A percentile compares a stretch with the other conserved stretches of the same genome.
Evolutionary conservation across 2,113 vertebrate genomes (phyloP).

Genomic region (Cyprinus carpio): DNA sequence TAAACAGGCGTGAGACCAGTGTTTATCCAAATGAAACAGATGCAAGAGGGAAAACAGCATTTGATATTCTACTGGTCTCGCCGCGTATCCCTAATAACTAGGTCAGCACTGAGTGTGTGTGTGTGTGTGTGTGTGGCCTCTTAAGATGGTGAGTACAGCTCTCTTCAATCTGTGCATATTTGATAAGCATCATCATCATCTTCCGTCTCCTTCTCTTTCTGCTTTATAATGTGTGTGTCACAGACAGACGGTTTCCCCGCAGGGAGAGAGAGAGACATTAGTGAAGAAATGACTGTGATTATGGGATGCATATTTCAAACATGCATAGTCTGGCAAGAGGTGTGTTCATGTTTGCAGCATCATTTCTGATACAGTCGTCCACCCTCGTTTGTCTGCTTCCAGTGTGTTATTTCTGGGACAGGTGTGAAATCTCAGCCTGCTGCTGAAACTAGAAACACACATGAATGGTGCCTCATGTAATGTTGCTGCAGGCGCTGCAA

Average conservation of each 20-base stretch:
- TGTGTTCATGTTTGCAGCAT: too few relatives aligned
- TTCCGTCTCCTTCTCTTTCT: not conserved
- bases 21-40: not conserved
- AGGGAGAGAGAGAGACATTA: not conserved
- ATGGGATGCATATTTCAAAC: not conserved
- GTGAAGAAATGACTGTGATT: not conserved
- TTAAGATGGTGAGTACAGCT: not conserved
- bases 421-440: not conserved
- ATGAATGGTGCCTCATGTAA: too few relatives aligned
- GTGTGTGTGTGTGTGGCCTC: conserved; percentile 9
- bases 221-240: conserved; percentile 12
- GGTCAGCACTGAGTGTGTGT: conserved; percentile 16
- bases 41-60: not conserved
- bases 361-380: too few relatives aligned
- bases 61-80: conserved; percentile 8
- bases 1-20: not conserved
- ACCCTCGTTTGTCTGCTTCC: not conserved
- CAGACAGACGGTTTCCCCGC: conserved; percentile 8
- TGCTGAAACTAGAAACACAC: not conserved
- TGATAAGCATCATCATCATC: conserved; percentile 28
- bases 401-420: not conserved
- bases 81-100: conserved; percentile 12
- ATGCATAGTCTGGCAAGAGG: not conserved
- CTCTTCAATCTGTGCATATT: conserved; percentile 3
- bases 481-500: not conserved